A percentile compares a stretch with the other conserved stretches of the same genome.
These are phyloP conservation scores for Diadegma fenestrale DNA, from an alignment of 2,888 invertebrate genomes.

Conservation along the genomic window DNA sequence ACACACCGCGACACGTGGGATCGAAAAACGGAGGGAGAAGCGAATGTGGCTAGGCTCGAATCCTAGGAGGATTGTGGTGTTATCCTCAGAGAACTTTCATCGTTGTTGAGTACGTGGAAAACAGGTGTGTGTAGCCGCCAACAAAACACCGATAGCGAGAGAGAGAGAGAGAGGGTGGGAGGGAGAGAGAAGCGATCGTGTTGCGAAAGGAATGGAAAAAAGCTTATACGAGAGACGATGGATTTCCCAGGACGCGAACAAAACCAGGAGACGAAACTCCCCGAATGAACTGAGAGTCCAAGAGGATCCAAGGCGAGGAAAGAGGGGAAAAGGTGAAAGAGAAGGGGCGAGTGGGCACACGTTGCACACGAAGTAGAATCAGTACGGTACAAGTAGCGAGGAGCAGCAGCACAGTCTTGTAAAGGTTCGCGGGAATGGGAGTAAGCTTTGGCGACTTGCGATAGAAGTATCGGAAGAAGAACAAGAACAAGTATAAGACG, in stretches of 20 bases:
- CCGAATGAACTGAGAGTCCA: constrained; percentile 57
- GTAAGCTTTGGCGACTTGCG: constrained; percentile 43
- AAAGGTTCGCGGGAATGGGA: constrained; percentile 25
- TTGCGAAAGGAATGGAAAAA: constrained; percentile 35
- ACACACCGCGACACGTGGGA: constrained; percentile 1
- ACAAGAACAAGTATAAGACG: constrained; percentile 41
- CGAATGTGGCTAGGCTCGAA: background rate
- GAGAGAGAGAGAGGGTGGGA: background rate
- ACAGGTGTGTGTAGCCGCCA: background rate
- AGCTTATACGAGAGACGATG: constrained; percentile 52
- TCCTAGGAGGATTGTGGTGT: constrained; percentile 11
- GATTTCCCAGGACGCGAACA: constrained; percentile 66
- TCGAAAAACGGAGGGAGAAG: background rate
- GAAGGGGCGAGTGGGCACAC: constrained; percentile 4
- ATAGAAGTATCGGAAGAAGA: constrained; percentile 56
- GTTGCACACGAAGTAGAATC: constrained; percentile 27
- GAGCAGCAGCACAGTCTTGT: constrained; percentile 8
- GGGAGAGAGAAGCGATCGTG: background rate
- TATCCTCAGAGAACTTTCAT: constrained; percentile 6
- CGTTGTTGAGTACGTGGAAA: constrained; percentile 10
- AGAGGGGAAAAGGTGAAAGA: constrained; percentile 8
- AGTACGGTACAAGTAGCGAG: constrained; percentile 18
- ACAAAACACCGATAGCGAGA: constrained; percentile 16
- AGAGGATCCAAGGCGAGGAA: constrained; percentile 38
- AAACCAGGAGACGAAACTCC: constrained; percentile 60